Conservation (phyloP, 2,113 vertebrate species). For the Pseudolaguvia tuberculata region DNA sequence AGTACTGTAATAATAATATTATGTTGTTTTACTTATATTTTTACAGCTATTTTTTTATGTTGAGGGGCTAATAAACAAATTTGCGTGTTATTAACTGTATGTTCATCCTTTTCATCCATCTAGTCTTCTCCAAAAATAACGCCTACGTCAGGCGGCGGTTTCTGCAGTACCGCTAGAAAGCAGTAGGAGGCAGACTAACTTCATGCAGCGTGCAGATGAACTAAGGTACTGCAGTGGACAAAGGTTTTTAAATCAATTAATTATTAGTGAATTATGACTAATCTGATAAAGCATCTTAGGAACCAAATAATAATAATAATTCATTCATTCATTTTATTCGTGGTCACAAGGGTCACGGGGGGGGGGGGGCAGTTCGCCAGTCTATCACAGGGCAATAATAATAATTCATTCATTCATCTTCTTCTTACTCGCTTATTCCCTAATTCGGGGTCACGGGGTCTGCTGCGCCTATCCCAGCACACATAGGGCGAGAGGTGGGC, state of each 20-base stretch:
- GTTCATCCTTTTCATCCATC: background rate
- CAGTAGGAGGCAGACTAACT: constrained; percentile 33
- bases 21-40: background rate
- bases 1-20: too few relatives aligned
- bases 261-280: background rate
- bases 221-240: background rate
- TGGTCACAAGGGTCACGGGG: too few relatives aligned
- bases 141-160: background rate
- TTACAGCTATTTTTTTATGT: background rate
- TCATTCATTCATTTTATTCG: too few relatives aligned
- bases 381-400: too few relatives aligned
- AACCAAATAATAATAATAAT: constrained; percentile 1
- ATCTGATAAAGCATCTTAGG: background rate
- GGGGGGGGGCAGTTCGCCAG: too few relatives aligned
- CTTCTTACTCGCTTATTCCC: too few relatives aligned
- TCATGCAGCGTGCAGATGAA: background rate
- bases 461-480: too few relatives aligned
- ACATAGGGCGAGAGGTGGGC: too few relatives aligned
- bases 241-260: background rate
- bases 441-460: too few relatives aligned
- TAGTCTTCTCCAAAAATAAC: background rate
- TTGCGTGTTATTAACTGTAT: background rate
- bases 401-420: background rate
- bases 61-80: background rate
- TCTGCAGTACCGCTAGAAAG: background rate